Conservation (phyloP, 2,797 vertebrate genomes). For the Cirrhinus molitorella region DNA sequence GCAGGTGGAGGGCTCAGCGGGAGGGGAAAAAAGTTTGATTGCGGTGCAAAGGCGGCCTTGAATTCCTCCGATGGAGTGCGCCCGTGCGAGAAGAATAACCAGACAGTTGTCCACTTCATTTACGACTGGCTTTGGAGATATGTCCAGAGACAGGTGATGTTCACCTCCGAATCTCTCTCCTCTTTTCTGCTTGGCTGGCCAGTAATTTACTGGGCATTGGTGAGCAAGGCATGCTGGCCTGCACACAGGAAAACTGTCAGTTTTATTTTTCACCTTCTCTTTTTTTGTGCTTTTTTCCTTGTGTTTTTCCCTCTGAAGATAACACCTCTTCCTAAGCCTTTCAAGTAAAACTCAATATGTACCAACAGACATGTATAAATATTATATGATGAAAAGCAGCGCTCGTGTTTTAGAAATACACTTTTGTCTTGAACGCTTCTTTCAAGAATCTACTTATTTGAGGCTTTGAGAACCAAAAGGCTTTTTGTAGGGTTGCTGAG, state of each 20-base stretch:
- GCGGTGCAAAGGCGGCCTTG: neutral
- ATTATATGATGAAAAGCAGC: constrained; percentile 2
- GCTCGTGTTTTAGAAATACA: constrained; percentile 3
- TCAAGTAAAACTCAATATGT: constrained; percentile 25
- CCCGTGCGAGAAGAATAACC: constrained; percentile 58
- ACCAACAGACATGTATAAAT: constrained; percentile 10
- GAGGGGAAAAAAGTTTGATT: constrained; percentile 53
- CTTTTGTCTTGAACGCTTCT: constrained; percentile 19
- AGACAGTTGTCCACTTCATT: constrained; percentile 65
- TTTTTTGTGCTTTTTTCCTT: constrained; percentile 23
- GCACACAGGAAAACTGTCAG: constrained; percentile 76
- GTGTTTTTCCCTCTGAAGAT: constrained; percentile 58
- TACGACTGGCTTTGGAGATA: constrained; percentile 65
- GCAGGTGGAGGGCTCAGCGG: constrained; percentile 52
- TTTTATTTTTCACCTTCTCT: constrained; percentile 71
- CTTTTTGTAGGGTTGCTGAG: neutral
- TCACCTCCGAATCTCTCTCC: constrained; percentile 75
- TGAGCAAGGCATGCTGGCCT: constrained; percentile 75
- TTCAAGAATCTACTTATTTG: neutral
- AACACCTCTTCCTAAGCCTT: constrained; percentile 31
- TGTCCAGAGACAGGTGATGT: constrained; percentile 72
- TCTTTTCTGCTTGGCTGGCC: constrained; percentile 81
- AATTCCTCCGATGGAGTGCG: constrained; percentile 36
- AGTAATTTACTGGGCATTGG: constrained; percentile 81
- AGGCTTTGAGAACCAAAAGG: neutral